Evolutionary conservation across 2,113 vertebrate genomes (phyloP).

Genomic region (Herpailurus yagouaroundi): DNA sequence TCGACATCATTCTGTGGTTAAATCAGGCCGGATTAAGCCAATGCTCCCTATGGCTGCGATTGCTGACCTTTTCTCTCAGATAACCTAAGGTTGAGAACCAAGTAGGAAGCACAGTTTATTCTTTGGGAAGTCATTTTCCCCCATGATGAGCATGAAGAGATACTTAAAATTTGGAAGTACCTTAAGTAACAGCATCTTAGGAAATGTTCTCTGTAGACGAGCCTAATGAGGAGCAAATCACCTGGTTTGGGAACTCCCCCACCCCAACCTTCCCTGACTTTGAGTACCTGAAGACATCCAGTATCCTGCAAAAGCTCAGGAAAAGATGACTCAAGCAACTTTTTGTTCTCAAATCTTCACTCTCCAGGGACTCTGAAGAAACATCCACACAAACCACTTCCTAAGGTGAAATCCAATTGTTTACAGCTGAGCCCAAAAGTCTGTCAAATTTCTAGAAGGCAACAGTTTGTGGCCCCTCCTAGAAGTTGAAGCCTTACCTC

Average conservation of each 20-base stretch:
- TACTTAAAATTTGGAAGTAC: neutral
- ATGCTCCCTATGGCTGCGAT: neutral
- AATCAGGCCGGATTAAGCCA: neutral
- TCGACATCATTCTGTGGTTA: neutral
- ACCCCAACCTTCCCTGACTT: neutral
- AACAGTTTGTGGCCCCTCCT: neutral
- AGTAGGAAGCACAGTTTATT: neutral
- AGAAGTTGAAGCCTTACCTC: slow-evolving; percentile 69
- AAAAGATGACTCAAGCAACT: neutral
- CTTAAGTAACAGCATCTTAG: neutral
- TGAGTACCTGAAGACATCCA: neutral
- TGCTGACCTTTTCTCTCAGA: neutral
- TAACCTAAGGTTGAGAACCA: neutral
- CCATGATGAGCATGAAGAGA: neutral
- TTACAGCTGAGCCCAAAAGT: neutral
- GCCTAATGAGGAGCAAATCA: neutral
- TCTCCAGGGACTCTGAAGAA: neutral
- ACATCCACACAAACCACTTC: neutral
- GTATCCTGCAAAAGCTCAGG: neutral
- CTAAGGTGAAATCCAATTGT: neutral
- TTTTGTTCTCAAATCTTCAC: neutral
- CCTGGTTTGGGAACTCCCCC: neutral
- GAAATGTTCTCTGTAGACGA: neutral
- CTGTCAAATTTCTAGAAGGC: neutral
- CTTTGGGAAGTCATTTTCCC: neutral